Conservation (phyloP, 2,888 invertebrate genomes). For the Oligia latruncula region DNA sequence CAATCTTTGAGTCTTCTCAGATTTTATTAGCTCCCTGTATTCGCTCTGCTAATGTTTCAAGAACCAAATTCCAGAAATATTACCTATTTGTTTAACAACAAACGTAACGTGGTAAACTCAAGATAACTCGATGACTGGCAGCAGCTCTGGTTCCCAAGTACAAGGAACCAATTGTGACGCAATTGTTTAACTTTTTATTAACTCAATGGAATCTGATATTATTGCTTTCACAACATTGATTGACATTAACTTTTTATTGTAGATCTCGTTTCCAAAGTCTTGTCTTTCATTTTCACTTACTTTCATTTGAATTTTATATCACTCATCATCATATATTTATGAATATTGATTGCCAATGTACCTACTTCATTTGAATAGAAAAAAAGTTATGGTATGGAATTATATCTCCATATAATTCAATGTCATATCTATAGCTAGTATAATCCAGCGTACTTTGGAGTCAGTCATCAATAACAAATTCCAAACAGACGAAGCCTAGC, state of each 20-base stretch:
- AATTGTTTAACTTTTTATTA: conserved; percentile 63
- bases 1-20: conserved; percentile 12
- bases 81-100: conserved; percentile 47
- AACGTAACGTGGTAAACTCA: conserved; percentile 8
- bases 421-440: conserved; percentile 10
- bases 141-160: conserved; percentile 55
- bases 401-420: background rate
- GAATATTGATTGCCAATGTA: conserved; percentile 30
- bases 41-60: background rate
- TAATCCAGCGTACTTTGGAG: background rate
- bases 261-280: conserved; percentile 51
- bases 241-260: conserved; percentile 58
- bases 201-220: conserved; percentile 59
- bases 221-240: conserved; percentile 65
- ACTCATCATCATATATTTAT: conserved; percentile 18
- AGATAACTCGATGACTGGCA: conserved; percentile 49
- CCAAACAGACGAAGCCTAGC: background rate
- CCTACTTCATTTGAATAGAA: background rate
- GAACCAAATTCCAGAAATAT: conserved; percentile 30
- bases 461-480: conserved; percentile 3
- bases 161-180: conserved; percentile 56
- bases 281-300: conserved; percentile 58
- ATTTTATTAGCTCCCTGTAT: background rate
- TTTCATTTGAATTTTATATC: conserved; percentile 50
- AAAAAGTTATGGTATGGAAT: too few relatives aligned